Base-by-base conservation (phyloP, 1,140 invertebrate species). In the Homalodisca vitripennis region DNA sequence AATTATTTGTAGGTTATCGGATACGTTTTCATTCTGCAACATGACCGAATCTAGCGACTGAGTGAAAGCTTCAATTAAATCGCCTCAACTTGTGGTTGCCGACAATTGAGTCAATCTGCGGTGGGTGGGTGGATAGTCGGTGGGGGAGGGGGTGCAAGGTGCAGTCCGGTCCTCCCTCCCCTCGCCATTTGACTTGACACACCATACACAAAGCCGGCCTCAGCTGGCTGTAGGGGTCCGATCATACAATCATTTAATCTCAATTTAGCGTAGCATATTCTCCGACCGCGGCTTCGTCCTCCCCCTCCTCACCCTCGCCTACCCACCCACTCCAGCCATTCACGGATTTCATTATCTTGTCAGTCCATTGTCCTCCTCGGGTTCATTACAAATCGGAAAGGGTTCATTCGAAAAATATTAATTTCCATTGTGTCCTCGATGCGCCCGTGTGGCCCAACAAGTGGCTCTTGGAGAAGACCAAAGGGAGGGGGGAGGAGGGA, bases 191-290 rank as follows among this genome's bases (percentile, higher is more conserved):
- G 55, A 60, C 55, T 60, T 60, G 55, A 60, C 27, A 60, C 55
- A 60, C 55, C 26, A 26, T 6, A 30, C 55, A 60, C 55, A 60
- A 60, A 3, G 55, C 55, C 22, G 12, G 48, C 12, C 29, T 30
- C 55, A 30, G 27, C 55, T 60, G 27, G 55, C 55, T 13, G 55
- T n/a, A 26, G 22, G 22, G 55, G 3, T 26, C 14, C 55, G 55
- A 60, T 60, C 55, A 60, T 70, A 70, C 64, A 66, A 67, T 67
- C 65, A 70, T 71, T 71, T 68, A 71, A 71, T 71, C 70, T 71
- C 70, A 71, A 71, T 71, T 68, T 68, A 71, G 70, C 70, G 70
- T 71, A 62, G 60, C 55, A 47, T 60, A 60, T 60, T 60, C 24
- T 29, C 55, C 55, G 26, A 60, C 55, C 55, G 3, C 55, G 14